A percentile compares a stretch with the other conserved stretches of the same genome.
Conservation (phyloP, 2,797 vertebrate genomes). For the Scolopax rusticola region DNA sequence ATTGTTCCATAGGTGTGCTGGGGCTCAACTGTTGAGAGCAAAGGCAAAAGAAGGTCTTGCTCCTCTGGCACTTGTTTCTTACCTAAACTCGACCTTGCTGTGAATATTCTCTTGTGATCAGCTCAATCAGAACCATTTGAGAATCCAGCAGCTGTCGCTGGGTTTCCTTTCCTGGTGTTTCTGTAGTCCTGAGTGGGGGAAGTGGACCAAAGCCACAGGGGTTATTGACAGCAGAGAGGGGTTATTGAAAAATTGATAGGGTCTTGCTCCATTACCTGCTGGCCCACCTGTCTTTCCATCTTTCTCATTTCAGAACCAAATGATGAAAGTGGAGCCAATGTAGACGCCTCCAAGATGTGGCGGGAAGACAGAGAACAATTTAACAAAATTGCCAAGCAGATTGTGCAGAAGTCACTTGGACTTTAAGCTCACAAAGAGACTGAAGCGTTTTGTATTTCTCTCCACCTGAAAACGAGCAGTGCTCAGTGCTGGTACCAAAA, state of each 20-base stretch:
- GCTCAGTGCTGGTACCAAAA: constrained; percentile 70
- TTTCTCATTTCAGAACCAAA: constrained; percentile 88
- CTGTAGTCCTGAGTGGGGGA: background rate
- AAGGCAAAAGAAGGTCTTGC: background rate
- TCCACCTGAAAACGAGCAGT: background rate
- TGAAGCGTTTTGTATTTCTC: constrained; percentile 46
- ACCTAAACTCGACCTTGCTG: background rate
- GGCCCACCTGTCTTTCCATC: background rate
- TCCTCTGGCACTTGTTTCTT: background rate
- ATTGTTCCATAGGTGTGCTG: background rate
- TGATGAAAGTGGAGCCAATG: constrained; percentile 96
- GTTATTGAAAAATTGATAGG: background rate
- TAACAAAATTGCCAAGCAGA: constrained; percentile 92
- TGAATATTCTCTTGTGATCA: background rate
- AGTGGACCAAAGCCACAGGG: background rate
- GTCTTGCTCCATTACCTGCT: background rate
- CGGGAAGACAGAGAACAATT: constrained; percentile 95
- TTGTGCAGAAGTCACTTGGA: constrained; percentile 93
- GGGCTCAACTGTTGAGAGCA: background rate
- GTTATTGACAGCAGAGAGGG: background rate
- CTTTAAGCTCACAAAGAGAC: constrained; percentile 79
- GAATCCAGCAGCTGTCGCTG: background rate
- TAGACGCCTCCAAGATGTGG: constrained; percentile 99
- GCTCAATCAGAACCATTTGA: background rate
- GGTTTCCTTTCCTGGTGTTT: background rate